A percentile compares a stretch with the other conserved stretches of the same genome.
phyloP scores from a whole-genome alignment of 2,888 invertebrate genomes.

The Slavum lentiscoides region DNA sequence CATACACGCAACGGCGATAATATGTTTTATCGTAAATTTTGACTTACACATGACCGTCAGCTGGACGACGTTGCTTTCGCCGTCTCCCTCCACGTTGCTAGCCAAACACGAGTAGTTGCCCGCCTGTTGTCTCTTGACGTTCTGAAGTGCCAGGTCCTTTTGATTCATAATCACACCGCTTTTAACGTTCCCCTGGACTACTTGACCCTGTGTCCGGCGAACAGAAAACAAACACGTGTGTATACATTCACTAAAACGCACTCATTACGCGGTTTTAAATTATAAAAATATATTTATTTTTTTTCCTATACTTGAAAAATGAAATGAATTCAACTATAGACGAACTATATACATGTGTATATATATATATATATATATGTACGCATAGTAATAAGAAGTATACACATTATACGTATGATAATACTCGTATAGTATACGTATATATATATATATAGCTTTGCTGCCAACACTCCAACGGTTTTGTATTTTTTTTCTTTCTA shows the following conservation, averaged over 20 bases:
- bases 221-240: conserved; percentile 39
- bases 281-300: too few species aligned
- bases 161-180: conserved; percentile 85
- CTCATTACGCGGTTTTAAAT: conserved; percentile 12
- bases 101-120: conserved; percentile 88
- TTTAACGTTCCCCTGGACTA: conserved; percentile 82
- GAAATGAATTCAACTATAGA: too few species aligned
- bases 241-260: conserved; percentile 28
- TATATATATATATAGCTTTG: too few species aligned
- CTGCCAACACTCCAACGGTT: too few species aligned
- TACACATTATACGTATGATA: too few species aligned
- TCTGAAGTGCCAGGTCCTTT: conserved; percentile 79
- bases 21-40: conserved; percentile 10
- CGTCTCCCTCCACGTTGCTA: conserved; percentile 89
- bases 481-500: too few species aligned
- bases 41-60: conserved; percentile 92
- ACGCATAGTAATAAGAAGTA: too few species aligned
- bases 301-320: too few species aligned
- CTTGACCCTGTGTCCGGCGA: conserved; percentile 70
- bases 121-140: conserved; percentile 77
- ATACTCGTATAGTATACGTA: too few species aligned
- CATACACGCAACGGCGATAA: too few species aligned
- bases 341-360: too few species aligned
- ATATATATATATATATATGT: too few species aligned
- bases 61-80: conserved; percentile 77